Conservation (phyloP, 2,113 vertebrate genomes). For the Petrocephalus zakoni region DNA sequence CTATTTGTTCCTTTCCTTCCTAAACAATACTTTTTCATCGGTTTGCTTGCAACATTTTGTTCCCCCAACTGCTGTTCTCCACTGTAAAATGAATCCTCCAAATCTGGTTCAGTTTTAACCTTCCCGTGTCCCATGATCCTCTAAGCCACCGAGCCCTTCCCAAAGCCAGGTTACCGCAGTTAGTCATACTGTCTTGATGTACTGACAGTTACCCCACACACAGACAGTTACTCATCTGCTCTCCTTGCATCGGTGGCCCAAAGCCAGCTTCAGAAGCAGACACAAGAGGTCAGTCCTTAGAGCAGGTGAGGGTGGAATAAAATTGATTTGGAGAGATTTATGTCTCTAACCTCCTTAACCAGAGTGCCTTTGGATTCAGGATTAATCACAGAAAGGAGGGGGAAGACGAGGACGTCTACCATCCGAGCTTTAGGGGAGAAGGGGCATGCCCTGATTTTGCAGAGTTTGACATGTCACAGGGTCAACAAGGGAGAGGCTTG, state of each 20-base stretch:
- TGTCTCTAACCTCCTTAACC: not conserved
- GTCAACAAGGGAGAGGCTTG: not conserved
- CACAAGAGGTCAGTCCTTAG: not conserved
- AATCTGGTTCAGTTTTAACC: not conserved
- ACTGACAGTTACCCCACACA: not conserved
- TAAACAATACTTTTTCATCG: not conserved
- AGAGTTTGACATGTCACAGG: not conserved
- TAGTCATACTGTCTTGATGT: not conserved
- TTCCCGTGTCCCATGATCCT: not conserved
- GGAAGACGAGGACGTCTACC: not conserved
- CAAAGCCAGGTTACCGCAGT: not conserved
- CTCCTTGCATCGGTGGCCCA: not conserved
- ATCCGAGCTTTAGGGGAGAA: not conserved
- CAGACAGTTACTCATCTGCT: not conserved
- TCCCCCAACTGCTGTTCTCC: not conserved
- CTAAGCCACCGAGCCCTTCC: not conserved
- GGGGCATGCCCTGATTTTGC: not conserved
- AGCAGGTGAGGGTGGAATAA: not conserved
- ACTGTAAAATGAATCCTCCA: not conserved
- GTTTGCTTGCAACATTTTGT: not conserved
- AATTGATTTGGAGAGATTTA: not conserved
- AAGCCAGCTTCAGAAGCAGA: not conserved
- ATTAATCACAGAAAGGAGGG: not conserved
- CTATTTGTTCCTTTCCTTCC: not conserved
- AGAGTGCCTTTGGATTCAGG: not conserved